Conservation (phyloP, 2,113 vertebrate genomes). For the Larimichthys polyactis region DNA sequence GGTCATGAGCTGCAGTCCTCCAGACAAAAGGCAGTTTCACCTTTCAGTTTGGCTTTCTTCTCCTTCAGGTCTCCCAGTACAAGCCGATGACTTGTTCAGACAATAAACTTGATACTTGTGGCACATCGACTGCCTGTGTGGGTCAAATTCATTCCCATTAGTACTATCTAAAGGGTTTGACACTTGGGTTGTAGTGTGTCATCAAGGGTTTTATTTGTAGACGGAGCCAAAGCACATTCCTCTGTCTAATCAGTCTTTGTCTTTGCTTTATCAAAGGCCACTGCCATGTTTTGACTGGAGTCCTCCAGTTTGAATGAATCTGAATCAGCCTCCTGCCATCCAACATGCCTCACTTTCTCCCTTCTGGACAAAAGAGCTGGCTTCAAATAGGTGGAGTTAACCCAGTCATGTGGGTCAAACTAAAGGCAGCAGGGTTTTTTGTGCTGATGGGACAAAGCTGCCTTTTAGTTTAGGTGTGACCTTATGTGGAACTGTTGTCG, state of each 20-base stretch:
- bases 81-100: constrained; percentile 25
- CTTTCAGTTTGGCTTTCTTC: constrained; percentile 43
- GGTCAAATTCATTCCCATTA: constrained; percentile 4
- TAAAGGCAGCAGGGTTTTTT: constrained; percentile 50
- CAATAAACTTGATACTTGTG: constrained; percentile 30
- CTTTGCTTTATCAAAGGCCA: constrained; percentile 38
- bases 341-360: constrained; percentile 29
- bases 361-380: constrained; percentile 56
- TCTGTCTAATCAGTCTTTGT: constrained; percentile 13
- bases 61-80: background rate
- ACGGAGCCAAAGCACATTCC: constrained; percentile 42
- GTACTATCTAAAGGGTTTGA: constrained; percentile 4
- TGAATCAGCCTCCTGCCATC: constrained; percentile 15
- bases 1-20: constrained; percentile 22
- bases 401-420: constrained; percentile 55
- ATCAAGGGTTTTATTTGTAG: constrained; percentile 27
- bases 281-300: constrained; percentile 55
- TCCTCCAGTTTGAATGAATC: constrained; percentile 32
- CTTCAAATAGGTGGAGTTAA: constrained; percentile 64
- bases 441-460: constrained; percentile 62
- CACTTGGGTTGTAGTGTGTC: background rate
- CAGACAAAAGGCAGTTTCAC: constrained; percentile 55
- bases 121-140: background rate
- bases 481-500: constrained; percentile 39
- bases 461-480: constrained; percentile 52